Conservation (phyloP, 2,888 invertebrate species). For the Andrena marginata region DNA sequence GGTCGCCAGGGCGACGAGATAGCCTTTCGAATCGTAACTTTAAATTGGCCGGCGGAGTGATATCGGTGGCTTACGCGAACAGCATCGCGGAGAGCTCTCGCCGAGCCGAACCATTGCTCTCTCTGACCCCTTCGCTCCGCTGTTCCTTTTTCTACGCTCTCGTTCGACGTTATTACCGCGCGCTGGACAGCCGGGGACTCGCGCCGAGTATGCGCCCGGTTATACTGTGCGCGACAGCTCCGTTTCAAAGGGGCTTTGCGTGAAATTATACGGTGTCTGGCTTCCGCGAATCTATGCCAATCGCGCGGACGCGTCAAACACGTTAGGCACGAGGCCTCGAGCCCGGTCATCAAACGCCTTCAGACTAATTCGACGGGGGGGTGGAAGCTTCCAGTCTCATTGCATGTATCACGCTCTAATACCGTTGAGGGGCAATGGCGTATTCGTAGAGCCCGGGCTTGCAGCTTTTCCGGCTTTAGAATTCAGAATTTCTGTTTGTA, state of each 20-base stretch:
- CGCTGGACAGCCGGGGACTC: conserved; percentile 7
- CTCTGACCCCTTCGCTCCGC: conserved; percentile 1
- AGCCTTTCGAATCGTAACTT: conserved; percentile 71
- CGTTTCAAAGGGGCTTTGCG: neutral
- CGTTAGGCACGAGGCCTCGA: neutral
- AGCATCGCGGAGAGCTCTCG: conserved; percentile 49
- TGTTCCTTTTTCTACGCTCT: conserved; percentile 53
- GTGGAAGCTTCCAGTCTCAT: too few species aligned
- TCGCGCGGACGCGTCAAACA: neutral
- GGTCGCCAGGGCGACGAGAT: conserved; percentile 54
- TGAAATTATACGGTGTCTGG: neutral
- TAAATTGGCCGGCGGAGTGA: conserved; percentile 72
- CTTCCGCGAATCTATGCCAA: neutral
- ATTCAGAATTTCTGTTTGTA: too few species aligned
- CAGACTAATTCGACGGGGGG: neutral
- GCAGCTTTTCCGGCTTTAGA: too few species aligned
- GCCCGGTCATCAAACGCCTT: neutral
- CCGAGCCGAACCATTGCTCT: conserved; percentile 18
- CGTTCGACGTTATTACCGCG: conserved; percentile 61
- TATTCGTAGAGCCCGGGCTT: neutral
- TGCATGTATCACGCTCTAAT: too few species aligned
- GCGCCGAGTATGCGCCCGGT: neutral
- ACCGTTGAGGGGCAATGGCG: neutral
- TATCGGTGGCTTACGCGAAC: conserved; percentile 61
- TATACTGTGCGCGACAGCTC: neutral